phyloP scores from a whole-genome alignment of 2,888 invertebrate species.

The Argyresthia goedartella region DNA sequence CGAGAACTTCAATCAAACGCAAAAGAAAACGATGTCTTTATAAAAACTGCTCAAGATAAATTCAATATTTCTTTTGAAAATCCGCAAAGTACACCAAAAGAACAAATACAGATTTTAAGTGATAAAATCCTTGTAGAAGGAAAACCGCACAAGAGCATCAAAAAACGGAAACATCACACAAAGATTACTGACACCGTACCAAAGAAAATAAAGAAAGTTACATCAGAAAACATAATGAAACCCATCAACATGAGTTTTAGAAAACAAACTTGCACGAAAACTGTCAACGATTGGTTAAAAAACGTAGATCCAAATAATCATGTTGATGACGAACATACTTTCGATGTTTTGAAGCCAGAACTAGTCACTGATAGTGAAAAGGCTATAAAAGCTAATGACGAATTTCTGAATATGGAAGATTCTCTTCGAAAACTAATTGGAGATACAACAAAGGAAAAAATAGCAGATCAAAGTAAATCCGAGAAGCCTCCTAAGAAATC shows the following conservation, averaged over 20 bases:
- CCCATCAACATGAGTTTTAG: constrained; percentile 17
- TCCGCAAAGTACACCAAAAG: not conserved
- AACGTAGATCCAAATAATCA: constrained; percentile 20
- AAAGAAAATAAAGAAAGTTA: constrained; percentile 23
- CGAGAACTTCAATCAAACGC: constrained; percentile 4
- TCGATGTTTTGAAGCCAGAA: not conserved
- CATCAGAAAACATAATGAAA: constrained; percentile 6
- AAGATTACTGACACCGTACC: constrained; percentile 14
- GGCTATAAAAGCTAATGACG: not conserved
- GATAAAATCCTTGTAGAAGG: not conserved
- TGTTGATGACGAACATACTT: constrained; percentile 12
- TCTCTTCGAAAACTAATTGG: too few relatives aligned
- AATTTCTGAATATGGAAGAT: too few relatives aligned
- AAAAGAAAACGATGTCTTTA: constrained; percentile 5
- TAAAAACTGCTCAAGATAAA: not conserved
- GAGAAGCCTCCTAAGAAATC: constrained; percentile 10
- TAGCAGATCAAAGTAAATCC: not conserved
- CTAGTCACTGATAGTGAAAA: not conserved
- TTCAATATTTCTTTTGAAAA: too few relatives aligned
- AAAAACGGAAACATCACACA: constrained; percentile 16
- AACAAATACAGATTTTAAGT: not conserved
- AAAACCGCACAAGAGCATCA: constrained; percentile 7
- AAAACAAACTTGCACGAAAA: constrained; percentile 38
- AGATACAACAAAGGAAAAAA: not conserved
- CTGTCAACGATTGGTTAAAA: constrained; percentile 44